Conservation (phyloP, 2,888 invertebrate species). For the Bedellia somnulentella region DNA sequence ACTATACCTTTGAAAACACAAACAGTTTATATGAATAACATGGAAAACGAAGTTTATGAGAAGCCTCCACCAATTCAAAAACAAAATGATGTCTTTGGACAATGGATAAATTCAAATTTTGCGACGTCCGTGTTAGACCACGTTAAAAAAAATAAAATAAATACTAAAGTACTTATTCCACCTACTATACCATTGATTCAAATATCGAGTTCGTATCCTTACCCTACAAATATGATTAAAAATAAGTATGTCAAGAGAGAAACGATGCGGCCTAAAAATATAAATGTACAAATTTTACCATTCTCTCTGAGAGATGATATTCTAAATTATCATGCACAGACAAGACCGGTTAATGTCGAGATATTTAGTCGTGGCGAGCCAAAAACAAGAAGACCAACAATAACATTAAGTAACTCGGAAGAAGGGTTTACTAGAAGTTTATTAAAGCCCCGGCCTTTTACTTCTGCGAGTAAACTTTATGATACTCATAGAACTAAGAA, state of each 20-base stretch:
- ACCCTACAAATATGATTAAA: constrained; percentile 24
- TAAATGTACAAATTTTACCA: constrained; percentile 36
- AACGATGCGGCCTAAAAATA: constrained; percentile 18
- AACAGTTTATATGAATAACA: too few species aligned
- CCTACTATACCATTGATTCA: constrained; percentile 29
- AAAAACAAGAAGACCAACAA: too few species aligned
- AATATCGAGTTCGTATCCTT: constrained; percentile 31
- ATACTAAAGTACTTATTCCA: constrained; percentile 14
- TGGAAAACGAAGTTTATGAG: too few species aligned
- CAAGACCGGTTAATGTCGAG: constrained; percentile 25
- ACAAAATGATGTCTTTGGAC: constrained; percentile 29
- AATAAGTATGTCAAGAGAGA: constrained; percentile 11
- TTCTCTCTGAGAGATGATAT: constrained; percentile 27
- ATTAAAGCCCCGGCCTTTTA: too few species aligned
- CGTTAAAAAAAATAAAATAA: constrained; percentile 18
- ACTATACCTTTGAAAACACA: too few species aligned
- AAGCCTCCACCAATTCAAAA: constrained; percentile 25
- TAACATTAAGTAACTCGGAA: too few species aligned
- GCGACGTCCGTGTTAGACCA: constrained; percentile 39
- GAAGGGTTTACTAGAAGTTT: too few species aligned
- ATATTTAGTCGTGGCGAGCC: too few species aligned
- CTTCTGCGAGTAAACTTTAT: too few species aligned
- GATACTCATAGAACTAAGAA: too few species aligned
- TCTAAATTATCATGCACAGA: constrained; percentile 24
- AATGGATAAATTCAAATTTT: constrained; percentile 40